phyloP scores from a whole-genome alignment of 2,113 vertebrate species.

The Coracopsis vasa region DNA sequence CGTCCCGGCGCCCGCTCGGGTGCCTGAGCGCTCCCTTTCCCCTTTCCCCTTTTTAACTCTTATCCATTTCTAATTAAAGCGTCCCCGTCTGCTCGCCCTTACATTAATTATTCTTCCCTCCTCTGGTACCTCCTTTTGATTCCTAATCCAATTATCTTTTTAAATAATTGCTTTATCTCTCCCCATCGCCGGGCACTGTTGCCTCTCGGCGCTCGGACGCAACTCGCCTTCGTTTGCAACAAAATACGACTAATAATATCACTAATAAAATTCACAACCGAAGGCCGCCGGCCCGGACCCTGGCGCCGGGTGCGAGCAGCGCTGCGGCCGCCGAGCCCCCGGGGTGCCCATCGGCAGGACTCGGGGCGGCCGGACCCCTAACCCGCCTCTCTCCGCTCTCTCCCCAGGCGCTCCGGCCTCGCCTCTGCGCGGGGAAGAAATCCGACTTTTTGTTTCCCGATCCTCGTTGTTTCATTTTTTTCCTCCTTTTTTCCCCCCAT shows the following conservation, averaged over 20 bases:
- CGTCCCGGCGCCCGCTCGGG: neutral
- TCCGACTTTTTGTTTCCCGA: neutral
- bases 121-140: constrained; percentile 60
- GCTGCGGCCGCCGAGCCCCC: neutral
- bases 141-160: constrained; percentile 73
- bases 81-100: constrained; percentile 51
- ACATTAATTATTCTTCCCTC: constrained; percentile 61
- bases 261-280: neutral
- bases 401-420: constrained; percentile 35
- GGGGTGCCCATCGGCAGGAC: neutral
- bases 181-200: constrained; percentile 28
- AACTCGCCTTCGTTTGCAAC: neutral
- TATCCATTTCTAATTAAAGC: constrained; percentile 64
- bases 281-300: neutral
- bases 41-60: constrained; percentile 8
- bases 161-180: constrained; percentile 69
- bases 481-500: neutral
- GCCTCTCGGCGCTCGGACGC: neutral
- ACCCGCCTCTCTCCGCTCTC: neutral
- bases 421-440: neutral
- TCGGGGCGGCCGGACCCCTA: neutral
- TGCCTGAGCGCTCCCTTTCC: neutral
- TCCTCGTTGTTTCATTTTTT: neutral
- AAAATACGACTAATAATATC: neutral
- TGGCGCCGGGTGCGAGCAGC: neutral